Percentiles rank a stretch among this genome's conserved stretches.
These are phyloP conservation scores for Antitype chi DNA, from an alignment of 2,888 invertebrate genomes.

Conservation along the genomic window DNA sequence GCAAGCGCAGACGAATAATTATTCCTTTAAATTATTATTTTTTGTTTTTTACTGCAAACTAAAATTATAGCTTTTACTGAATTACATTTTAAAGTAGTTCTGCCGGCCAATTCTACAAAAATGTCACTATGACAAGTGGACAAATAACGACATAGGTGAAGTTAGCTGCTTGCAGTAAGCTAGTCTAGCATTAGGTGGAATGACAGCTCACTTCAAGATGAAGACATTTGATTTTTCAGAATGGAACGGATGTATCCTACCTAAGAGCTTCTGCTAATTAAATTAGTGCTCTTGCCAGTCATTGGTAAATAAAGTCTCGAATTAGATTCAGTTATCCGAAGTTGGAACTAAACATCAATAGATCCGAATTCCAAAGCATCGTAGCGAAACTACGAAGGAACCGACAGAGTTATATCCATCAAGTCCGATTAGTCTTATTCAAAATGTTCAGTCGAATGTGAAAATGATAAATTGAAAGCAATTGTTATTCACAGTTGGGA, in stretches of 20 bases:
- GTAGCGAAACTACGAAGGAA: conserved; percentile 41
- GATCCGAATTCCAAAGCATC: conserved; percentile 24
- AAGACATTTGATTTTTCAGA: background rate
- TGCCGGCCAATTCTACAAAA: too few species aligned
- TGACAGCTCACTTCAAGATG: background rate
- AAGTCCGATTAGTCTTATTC: conserved; percentile 65
- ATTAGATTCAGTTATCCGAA: conserved; percentile 36
- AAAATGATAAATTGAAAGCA: conserved; percentile 70
- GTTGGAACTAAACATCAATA: conserved; percentile 43
- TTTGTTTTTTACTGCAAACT: too few species aligned
- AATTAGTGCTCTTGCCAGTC: conserved; percentile 23
- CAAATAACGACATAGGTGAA: background rate
- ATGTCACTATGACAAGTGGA: too few species aligned
- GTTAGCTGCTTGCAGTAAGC: background rate
- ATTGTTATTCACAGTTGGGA: conserved; percentile 52
- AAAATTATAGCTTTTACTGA: background rate
- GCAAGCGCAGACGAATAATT: too few species aligned
- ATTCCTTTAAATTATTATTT: too few species aligned
- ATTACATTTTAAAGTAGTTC: background rate
- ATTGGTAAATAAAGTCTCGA: conserved; percentile 23
- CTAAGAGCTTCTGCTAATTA: background rate
- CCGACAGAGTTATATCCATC: conserved; percentile 34
- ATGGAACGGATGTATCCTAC: background rate
- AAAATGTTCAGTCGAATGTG: conserved; percentile 66
- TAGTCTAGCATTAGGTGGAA: background rate